Base-by-base conservation (phyloP, 2,797 vertebrate genomes). In the Decapterus maruadsi region DNA sequence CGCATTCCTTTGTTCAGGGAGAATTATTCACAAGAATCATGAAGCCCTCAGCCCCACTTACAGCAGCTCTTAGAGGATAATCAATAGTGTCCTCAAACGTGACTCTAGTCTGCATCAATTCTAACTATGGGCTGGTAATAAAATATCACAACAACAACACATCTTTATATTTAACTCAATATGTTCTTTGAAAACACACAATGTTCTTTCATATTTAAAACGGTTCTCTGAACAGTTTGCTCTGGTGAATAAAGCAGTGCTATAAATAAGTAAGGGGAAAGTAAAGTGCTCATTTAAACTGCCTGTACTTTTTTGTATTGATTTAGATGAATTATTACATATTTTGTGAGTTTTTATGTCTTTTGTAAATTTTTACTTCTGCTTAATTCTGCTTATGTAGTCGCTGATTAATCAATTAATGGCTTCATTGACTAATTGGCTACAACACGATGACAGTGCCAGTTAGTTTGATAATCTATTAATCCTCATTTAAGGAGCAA, bases 71-170 rank as follows among this genome's bases (percentile, higher is more conserved):
- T 81, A 82, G 78, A 77, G 76, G 70, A 76, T 82, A 82, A 89
- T 88, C 85, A 83, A 87, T 86, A 79, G 29, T 42, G 69, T 79
- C 68, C 79, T 91, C 84, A 80, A 80, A 86, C 66, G 74, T 74
- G 62, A 76, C 72, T 67, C 64, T 67, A 64, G 81, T 59, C 67
- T 69, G 58, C 60, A 73, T 84, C 72, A 75, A 74, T 83, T 88
- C 42, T 22, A 36, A 68, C 77, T 78, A 57, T 65, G 51, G 69
- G 64, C 45, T 68, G 40, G 56, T 70, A 29, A 75, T 73, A 50
- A 72, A 78, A 78, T 70, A 29, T 64, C 53, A 36, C 34, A 36
- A 36, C 31, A 34, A 34, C 34, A 36, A 36, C 34, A 8, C 34
- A 36, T 36, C 8, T 68, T 14, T 13, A 26, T 36, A 10, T n/a